A percentile compares a stretch with the other conserved stretches of the same genome.
phyloP scores from a whole-genome alignment of 2,113 vertebrate genomes.

The Eupsittula cactorum region DNA sequence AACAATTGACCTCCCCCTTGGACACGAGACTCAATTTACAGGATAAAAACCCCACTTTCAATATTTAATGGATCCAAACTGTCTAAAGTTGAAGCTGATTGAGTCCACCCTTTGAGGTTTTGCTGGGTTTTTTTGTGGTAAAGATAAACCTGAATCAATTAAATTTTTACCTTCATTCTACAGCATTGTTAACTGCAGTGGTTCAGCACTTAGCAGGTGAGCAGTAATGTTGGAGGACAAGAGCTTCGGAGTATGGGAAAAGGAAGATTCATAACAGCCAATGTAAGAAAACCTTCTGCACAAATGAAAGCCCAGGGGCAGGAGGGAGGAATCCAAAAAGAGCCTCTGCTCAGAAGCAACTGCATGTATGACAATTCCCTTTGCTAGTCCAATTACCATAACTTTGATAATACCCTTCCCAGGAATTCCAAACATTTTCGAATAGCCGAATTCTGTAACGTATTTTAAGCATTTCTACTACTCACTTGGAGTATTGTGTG shows the following conservation, averaged over 20 bases:
- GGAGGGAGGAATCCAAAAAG: neutral
- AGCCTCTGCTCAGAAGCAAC: neutral
- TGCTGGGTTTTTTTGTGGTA: accelerated
- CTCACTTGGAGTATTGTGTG: too few relatives aligned
- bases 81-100: neutral
- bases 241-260: neutral
- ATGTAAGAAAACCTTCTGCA: neutral
- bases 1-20: neutral
- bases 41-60: accelerated
- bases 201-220: neutral
- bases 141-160: neutral
- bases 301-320: neutral
- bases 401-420: neutral
- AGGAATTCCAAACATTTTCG: neutral
- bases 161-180: neutral
- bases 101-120: neutral
- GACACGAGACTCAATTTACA: neutral
- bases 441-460: neutral
- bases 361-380: neutral
- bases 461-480: neutral
- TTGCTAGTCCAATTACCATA: neutral
- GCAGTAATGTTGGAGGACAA: neutral
- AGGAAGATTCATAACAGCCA: neutral
- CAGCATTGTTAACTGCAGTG: neutral
- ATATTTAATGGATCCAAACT: neutral